Percentiles rank a stretch among this genome's conserved stretches.
Conservation (phyloP, 2,113 vertebrate genomes). For the Clinocottus analis region DNA sequence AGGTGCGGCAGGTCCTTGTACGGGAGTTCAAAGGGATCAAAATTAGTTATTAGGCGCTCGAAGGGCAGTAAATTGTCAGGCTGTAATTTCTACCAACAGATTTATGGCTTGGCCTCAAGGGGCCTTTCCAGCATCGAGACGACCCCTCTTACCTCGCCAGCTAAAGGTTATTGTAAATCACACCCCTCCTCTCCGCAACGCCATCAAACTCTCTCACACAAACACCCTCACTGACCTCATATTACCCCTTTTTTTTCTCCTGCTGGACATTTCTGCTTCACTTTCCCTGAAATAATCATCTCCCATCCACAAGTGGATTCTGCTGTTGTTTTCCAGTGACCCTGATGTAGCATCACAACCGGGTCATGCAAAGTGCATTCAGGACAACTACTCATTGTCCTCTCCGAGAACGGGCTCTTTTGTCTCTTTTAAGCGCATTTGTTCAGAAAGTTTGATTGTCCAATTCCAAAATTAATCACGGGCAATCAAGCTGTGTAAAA, state of each 20-base stretch:
- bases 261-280: constrained; percentile 4
- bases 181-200: neutral
- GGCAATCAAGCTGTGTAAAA: constrained; percentile 26
- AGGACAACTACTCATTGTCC: neutral
- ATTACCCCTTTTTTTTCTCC: neutral
- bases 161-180: constrained; percentile 74
- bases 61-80: constrained; percentile 66
- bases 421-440: constrained; percentile 9
- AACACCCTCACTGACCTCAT: constrained; percentile 36
- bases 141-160: constrained; percentile 51
- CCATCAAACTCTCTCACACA: constrained; percentile 22
- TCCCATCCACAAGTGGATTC: neutral
- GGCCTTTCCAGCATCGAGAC: constrained; percentile 54
- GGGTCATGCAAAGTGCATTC: neutral
- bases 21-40: constrained; percentile 54
- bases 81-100: constrained; percentile 63
- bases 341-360: neutral
- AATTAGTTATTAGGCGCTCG: constrained; percentile 68
- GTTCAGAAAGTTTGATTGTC: constrained; percentile 11
- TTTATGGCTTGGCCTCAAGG: constrained; percentile 66
- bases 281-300: constrained; percentile 22
- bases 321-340: neutral
- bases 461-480: constrained; percentile 31
- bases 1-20: neutral
- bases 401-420: constrained; percentile 12